Evolutionary conservation across 2,113 vertebrate species (phyloP).

Genomic region (Myotis davidii): DNA sequence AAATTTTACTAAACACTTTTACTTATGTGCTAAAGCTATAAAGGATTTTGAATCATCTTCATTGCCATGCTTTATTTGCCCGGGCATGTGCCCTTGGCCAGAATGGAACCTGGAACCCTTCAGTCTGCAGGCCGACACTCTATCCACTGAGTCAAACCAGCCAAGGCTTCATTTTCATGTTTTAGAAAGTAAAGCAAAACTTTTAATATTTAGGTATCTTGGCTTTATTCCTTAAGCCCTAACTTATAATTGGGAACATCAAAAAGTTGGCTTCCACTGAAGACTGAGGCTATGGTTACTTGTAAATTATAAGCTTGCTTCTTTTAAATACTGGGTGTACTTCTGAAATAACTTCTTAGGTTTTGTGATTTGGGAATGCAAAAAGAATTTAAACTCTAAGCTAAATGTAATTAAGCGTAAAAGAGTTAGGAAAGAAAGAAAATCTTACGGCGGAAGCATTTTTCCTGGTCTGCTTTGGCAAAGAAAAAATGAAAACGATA

Average conservation of each 20-base stretch:
- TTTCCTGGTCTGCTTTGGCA: neutral
- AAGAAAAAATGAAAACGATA: slow-evolving; percentile 11
- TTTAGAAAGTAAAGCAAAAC: neutral
- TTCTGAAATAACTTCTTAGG: neutral
- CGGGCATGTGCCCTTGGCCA: no score
- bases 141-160: no score
- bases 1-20: neutral
- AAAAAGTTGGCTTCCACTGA: neutral
- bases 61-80: neutral
- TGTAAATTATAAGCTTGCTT: neutral
- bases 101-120: no score
- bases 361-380: neutral
- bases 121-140: no score
- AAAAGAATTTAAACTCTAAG: slow-evolving; percentile 13
- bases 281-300: neutral
- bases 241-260: neutral
- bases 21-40: neutral
- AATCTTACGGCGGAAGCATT: neutral
- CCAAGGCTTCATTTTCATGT: no score
- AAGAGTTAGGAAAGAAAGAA: neutral
- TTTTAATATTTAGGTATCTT: slow-evolving; percentile 3
- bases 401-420: neutral
- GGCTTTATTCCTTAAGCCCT: neutral
- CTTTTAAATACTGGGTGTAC: neutral
- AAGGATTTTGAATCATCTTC: neutral